Percentiles rank a stretch among this genome's conserved stretches.
phyloP scores from a whole-genome alignment of 2,113 vertebrate species.

The Atherinomorus stipes region DNA sequence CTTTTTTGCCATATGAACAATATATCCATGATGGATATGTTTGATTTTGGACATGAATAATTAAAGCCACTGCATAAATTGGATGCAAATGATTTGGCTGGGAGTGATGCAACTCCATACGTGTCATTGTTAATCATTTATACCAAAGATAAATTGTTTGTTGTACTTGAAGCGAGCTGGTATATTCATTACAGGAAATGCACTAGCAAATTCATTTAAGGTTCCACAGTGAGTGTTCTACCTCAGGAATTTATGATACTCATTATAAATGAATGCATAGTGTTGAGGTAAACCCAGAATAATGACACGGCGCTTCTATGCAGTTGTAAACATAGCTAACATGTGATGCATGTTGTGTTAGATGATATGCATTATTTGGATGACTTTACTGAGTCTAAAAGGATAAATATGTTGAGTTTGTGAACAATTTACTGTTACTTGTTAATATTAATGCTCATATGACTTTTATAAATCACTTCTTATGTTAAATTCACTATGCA shows the following conservation, averaged over 20 bases:
- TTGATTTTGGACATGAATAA: conserved; percentile 67
- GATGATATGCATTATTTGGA: conserved; percentile 16
- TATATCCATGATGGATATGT: conserved; percentile 41
- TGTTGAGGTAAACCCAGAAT: conserved; percentile 19
- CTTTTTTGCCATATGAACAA: conserved; percentile 29
- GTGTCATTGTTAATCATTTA: conserved; percentile 70
- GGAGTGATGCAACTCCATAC: conserved; percentile 63
- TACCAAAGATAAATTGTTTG: conserved; percentile 44
- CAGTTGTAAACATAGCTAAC: conserved; percentile 1
- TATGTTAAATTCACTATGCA: conserved; percentile 42
- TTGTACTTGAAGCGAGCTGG: conserved; percentile 46
- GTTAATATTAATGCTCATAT: too few species aligned
- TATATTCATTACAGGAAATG: conserved; percentile 58
- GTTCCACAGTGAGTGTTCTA: conserved; percentile 38
- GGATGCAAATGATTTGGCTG: conserved; percentile 64
- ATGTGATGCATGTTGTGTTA: conserved; percentile 15
- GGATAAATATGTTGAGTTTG: not conserved
- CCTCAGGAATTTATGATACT: conserved; percentile 35
- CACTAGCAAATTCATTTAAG: conserved; percentile 58
- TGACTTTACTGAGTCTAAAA: conserved; percentile 7
- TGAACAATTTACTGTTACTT: too few species aligned
- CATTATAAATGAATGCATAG: conserved; percentile 30
- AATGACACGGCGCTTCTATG: conserved; percentile 19
- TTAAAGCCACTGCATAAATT: conserved; percentile 49
- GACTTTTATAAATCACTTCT: not conserved